Base-by-base conservation (phyloP, 2,113 vertebrate genomes). In the Pitta sordida region DNA sequence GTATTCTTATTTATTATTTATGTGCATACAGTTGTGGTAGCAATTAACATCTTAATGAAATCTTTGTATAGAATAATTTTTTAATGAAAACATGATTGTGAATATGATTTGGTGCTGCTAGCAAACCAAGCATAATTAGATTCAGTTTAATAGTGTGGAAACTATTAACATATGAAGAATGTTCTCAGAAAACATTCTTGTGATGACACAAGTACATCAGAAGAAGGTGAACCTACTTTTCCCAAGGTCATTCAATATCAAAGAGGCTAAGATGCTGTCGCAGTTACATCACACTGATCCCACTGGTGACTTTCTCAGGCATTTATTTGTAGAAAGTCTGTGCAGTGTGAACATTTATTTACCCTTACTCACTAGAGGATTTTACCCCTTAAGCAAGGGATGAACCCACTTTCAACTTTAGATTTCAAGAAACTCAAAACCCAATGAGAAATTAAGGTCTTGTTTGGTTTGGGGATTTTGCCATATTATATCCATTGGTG, bases 1-100 rank as follows among this genome's bases (percentile, higher is more conserved):
- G 71, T 82, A 89, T 83, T 95, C 56, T 76, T 69, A 53, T 91
- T 97, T 97, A 86, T 94, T 83, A 97, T 86, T 93, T 96, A 90
- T 96, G 48, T 90, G 64, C 71, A 90, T 93, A 43, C 82, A 92
- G 95, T 94, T 97, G 83, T 13, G 2, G 86, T 59, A 88, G 94
- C 76, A 94, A 97, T 97, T 96, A 95, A 88, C 91, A 95, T 95
- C 48, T 85, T 89, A 92, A 96, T 96, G 89, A 95, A 96, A 92
- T 55, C 80, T 82, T 95, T 59, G 76, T 88, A 43, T 76, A 88
- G 78, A 89, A 88, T 94, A 30, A 27, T 92, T 87, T 91, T 94
- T 67, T 0, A 93, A 78, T 94, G 94, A 95, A 97, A 97, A 94
- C 76, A 63, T 8, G 9, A 83, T 91, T 84, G 88, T 93, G 92